Base-by-base conservation (phyloP, 2,797 vertebrate species). In the Poeciliopsis gracilis region DNA sequence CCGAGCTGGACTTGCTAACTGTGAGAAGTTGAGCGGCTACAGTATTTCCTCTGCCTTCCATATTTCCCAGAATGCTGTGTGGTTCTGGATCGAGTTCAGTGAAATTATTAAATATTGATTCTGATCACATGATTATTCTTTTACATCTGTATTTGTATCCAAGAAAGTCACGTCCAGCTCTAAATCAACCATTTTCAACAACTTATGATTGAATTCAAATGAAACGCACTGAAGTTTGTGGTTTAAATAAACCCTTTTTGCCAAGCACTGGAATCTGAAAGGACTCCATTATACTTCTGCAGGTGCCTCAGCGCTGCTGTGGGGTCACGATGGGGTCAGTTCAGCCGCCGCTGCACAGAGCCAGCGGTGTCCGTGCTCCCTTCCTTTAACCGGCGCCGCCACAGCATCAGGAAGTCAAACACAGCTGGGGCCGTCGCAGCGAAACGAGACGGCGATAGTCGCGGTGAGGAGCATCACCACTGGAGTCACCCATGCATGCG, bases 391-490 rank as follows among this genome's bases (percentile, higher is more conserved):
- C 90, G 88, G 59, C 55, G 80, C 84, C 85, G 78, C 87, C 86
- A 70, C 86, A 78, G 69, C 74, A 73, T 85, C 84, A 43, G 90
- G 82, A 90, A 85, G 89, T 86, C 89, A 89, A 90, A 93, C 90
- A 91, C 91, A 93, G 90, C 89, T 90, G 92, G 79, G 67, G 67
- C 75, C 15, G 45, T 55, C 53, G 25, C 53, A n/a, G 25, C 3
- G 5, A 59, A 59, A 59, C 28, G n/a, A 88, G 86, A 86, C 63
- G 43, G 76, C 43, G 81, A 90, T 70, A 78, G 86, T 83, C 79
- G 47, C 6, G 41, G 72, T 49, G 70, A 75, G 72, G 69, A 78
- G 78, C 70, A 71, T 76, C 82, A 77, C 77, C 85, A 79, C 83
- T 79, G 79, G 82, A 78, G 79, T 87, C 72, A 82, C 87, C 79